These are phyloP conservation scores for Cyanoderma ruficeps DNA, from an alignment of 2,113 vertebrate genomes.

Conservation along the genomic window DNA sequence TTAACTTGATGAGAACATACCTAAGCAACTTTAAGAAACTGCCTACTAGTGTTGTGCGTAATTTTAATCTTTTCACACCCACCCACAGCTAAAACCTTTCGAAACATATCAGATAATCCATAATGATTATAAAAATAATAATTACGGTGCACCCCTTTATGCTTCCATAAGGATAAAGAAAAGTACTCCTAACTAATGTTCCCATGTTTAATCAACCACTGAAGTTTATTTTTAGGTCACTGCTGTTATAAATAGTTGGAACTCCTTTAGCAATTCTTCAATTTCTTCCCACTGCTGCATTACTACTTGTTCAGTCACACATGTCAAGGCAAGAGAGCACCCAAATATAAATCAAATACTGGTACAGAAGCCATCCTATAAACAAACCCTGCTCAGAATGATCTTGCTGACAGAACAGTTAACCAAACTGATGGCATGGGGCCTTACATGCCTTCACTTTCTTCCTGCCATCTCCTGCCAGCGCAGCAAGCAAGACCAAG, in stretches of 20 bases:
- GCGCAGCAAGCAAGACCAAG: not conserved
- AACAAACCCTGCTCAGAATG: not conserved
- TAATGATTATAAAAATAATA: not conserved
- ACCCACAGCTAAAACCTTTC: not conserved
- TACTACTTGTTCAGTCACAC: not conserved
- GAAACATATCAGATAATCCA: not conserved
- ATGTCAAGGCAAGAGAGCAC: not conserved
- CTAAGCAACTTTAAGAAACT: not conserved
- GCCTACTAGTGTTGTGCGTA: not conserved
- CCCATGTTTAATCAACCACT: not conserved
- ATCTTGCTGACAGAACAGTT: constrained; percentile 32
- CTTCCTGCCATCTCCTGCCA: not conserved
- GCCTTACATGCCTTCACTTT: not conserved
- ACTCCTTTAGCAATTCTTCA: not conserved
- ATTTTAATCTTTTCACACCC: not conserved
- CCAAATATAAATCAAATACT: constrained; percentile 13
- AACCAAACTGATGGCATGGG: not conserved
- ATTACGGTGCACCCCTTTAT: not conserved
- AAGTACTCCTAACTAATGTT: not conserved
- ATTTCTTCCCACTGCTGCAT: not conserved
- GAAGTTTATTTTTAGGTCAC: constrained; percentile 29
- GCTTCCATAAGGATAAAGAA: not conserved
- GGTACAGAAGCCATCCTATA: constrained; percentile 12
- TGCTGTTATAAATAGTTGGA: constrained; percentile 14
- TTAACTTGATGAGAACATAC: not conserved